Evolutionary conservation across 2,113 vertebrate genomes (phyloP).

Genomic region (Ahaetulla prasina): DNA sequence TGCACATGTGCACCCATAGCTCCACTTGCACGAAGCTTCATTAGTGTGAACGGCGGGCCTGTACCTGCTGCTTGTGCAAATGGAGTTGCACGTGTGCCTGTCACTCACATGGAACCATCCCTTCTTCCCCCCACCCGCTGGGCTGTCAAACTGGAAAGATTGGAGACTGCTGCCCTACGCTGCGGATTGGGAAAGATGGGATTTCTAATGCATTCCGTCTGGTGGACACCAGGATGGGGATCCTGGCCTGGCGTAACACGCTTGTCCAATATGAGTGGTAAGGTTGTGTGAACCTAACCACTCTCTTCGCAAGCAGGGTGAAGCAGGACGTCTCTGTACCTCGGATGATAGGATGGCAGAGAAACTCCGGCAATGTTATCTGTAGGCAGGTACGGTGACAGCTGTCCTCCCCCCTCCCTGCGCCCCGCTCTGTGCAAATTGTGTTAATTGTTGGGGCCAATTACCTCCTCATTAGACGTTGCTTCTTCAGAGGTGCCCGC

Average conservation of each 20-base stretch:
- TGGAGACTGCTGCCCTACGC: accelerated
- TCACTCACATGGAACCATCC: too few species aligned
- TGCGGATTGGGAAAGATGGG: neutral
- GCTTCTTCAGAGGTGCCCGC: neutral
- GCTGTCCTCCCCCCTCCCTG: neutral
- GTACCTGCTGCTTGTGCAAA: neutral
- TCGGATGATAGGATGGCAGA: too few species aligned
- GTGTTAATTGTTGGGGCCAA: conserved; percentile 50
- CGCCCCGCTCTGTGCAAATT: conserved; percentile 10
- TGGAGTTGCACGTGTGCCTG: neutral
- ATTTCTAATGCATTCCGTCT: neutral
- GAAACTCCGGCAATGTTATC: neutral
- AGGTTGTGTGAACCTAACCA: neutral
- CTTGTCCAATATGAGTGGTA: neutral
- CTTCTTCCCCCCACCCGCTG: accelerated
- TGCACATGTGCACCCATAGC: accelerated
- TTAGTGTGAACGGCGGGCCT: neutral
- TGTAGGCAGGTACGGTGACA: neutral
- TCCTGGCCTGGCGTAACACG: neutral
- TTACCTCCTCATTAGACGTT: conserved; percentile 54
- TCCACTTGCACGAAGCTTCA: neutral
- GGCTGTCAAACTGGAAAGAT: too few species aligned
- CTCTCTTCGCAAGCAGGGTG: neutral
- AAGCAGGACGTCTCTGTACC: neutral
- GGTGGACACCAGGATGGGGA: neutral